Evolutionary conservation across 2,888 invertebrate species (phyloP).

Genomic region (Macaria notata): DNA sequence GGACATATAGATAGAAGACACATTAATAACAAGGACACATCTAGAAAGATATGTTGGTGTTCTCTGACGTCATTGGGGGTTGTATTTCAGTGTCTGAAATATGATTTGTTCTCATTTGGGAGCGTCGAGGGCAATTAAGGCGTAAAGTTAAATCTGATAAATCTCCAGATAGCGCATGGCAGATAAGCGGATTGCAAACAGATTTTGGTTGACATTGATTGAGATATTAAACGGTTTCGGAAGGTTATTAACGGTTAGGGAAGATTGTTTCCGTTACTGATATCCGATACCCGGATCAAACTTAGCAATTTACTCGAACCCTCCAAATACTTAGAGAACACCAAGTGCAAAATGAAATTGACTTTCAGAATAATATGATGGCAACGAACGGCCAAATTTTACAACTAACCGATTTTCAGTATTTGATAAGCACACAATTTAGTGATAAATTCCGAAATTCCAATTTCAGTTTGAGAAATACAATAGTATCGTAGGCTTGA

Average conservation of each 20-base stretch:
- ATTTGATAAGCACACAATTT: no score
- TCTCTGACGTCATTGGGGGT: constrained; percentile 30
- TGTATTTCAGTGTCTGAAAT: constrained; percentile 29
- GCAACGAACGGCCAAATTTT: no score
- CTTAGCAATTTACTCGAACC: neutral
- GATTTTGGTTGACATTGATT: constrained; percentile 13
- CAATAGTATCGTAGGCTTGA: no score
- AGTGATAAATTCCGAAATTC: no score
- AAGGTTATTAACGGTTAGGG: neutral
- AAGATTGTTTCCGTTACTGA: neutral
- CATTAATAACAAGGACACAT: constrained; percentile 28
- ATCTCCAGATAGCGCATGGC: constrained; percentile 8
- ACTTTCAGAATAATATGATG: no score
- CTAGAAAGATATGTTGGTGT: constrained; percentile 29
- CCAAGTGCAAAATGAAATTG: no score
- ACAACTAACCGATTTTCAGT: no score
- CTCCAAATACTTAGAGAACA: no score
- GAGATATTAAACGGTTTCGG: constrained; percentile 2
- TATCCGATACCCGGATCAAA: neutral
- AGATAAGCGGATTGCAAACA: constrained; percentile 8
- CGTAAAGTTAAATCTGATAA: constrained; percentile 23
- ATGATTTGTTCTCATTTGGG: constrained; percentile 31
- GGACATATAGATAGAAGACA: constrained; percentile 12
- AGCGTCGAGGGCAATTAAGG: constrained; percentile 23
- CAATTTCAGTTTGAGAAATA: no score